Base-by-base conservation (phyloP, 2,888 invertebrate genomes). In the Parnassius mnemosyne region DNA sequence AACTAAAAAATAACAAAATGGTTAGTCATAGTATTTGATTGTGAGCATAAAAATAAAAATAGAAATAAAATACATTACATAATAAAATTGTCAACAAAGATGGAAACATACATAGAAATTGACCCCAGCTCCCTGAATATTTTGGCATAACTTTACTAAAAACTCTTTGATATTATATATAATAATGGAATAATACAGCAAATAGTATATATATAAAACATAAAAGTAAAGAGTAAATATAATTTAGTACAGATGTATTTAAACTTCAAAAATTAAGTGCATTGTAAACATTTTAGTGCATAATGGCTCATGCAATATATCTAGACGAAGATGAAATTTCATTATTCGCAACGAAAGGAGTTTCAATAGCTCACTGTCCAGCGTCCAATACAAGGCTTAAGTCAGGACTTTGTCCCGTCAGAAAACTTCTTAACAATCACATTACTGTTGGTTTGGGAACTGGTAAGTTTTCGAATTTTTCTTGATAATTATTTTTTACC, bases 291-390 rank as follows among this genome's bases (percentile, higher is more conserved):
- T 70, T 70, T 56, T 70, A 93, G 92, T 92, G 92, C 57, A 92
- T 97, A 63, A 92, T 98, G 92, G 98, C 97, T 0, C 98, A 98
- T 79, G 96, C 95, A 1, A 93, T 98, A 12, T 92, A 97, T 80
- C 85, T 97, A 57, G 92, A 92, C 10, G 94, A 95, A 49, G 90
- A 91, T 3, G 98, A 98, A 84, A 87, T 96, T 16, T 71, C 83
- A 11, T 74, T 95, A 9, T 78, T 98, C 16, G 90, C 91, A 20
- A 68, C 89, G 34, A 92, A 92, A 60, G 94, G 94, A 0, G 93
- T 94, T 2, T 93, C 96, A 0, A 84, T 98, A 9, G 94, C 96
- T 0, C 98, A 98, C 80, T 98, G 98, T 77, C 97, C 98, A 0
- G 94, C 95, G 46, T 97, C 97, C 1, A 98, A 98, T 83, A 95